phyloP scores from a whole-genome alignment of 2,888 invertebrate genomes.

The Germaria angustata region DNA sequence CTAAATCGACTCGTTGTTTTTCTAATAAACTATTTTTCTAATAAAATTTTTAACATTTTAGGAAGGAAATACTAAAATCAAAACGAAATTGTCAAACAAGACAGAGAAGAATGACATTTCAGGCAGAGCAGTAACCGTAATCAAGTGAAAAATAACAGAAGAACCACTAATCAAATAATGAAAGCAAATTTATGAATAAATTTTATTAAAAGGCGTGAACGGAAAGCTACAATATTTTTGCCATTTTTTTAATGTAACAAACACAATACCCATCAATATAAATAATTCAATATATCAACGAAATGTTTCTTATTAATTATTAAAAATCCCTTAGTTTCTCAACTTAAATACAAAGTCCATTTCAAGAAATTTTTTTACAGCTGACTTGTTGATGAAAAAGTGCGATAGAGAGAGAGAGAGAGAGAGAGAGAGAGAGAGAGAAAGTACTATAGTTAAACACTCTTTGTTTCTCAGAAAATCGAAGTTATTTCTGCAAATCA shows the following conservation, averaged over 20 bases:
- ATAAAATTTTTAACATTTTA: not conserved
- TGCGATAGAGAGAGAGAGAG: not conserved
- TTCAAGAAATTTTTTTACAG: constrained; percentile 37
- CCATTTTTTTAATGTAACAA: not conserved
- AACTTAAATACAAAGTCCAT: constrained; percentile 57
- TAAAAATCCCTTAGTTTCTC: not conserved
- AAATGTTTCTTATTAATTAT: not conserved
- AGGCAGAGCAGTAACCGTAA: constrained; percentile 50
- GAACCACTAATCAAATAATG: constrained; percentile 12
- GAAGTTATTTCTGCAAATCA: constrained; percentile 35
- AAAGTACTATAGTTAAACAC: not conserved
- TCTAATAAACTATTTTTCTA: too few relatives aligned
- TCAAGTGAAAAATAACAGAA: constrained; percentile 19
- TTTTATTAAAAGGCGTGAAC: too few relatives aligned
- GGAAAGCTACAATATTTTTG: too few relatives aligned
- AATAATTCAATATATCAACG: not conserved
- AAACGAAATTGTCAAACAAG: not conserved
- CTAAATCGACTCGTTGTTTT: not conserved
- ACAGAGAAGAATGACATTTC: constrained; percentile 46
- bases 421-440: not conserved
- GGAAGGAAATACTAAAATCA: not conserved
- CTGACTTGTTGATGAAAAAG: constrained; percentile 38
- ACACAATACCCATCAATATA: not conserved
- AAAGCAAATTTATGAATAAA: constrained; percentile 48
- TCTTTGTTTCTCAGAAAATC: constrained; percentile 37